Base-by-base conservation (phyloP, 2,888 invertebrate genomes). In the Hypercompe scribonia region DNA sequence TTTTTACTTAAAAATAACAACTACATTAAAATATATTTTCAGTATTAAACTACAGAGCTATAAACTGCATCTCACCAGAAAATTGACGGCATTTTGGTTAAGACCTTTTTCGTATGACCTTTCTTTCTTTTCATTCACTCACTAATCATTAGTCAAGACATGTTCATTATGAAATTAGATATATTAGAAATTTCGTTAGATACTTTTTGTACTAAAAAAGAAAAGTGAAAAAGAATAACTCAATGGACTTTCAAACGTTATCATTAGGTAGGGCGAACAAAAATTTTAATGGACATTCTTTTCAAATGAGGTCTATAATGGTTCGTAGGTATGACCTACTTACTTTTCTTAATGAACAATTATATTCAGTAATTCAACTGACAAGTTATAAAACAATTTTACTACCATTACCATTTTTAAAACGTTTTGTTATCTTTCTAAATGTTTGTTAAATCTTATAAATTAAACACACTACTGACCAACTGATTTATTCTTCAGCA, bases 381-480 rank as follows among this genome's bases (percentile, higher is more conserved):
- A 31, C 21, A 67, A 46, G 10, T 67, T 24, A 33, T 46, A 31
- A 66, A 24, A 28, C n/a, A 36, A 68, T 28, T 69, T 61, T 66
- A 7, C 8, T 15, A 24, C 21, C 24, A 10, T n/a, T 21, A 18
- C 5, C 28, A 5, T 24, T 8, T 36, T 46, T 50, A 50, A 28
- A 31, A 33, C 28, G 7, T 42, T 39, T 39, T 65, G 8, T 10
- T 54, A 10, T 54, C 10, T n/a, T 4, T 8, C n/a, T 54, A 28
- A 58, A 58, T 28, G 15, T 28, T 28, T 3, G 11, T 58, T 21
- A 50, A 28, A 31, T 3, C 64, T n/a, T n/a, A 65, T 13, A 15
- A 39, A n/a, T 65, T 39, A 13, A 64, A 65, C 15, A 15, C 28
- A n/a, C n/a, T 2, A 8, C n/a, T 36, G 11, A n/a, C 1, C 33